These are phyloP conservation scores for Gracilinanus agilis DNA, from an alignment of 2,113 vertebrate species.

Conservation along the genomic window DNA sequence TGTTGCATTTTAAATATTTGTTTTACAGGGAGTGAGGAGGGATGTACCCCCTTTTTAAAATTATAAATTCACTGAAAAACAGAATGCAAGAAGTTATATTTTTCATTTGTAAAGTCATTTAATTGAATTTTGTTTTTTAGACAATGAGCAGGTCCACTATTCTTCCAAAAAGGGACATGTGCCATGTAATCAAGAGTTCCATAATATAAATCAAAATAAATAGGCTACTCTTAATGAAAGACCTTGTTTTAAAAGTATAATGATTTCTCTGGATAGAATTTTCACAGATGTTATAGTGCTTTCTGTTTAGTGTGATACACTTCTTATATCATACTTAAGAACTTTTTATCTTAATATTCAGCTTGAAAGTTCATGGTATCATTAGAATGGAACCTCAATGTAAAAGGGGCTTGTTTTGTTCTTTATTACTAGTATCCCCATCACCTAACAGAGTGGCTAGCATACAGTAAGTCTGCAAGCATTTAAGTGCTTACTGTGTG, in stretches of 20 bases:
- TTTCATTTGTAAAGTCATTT: neutral
- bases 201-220: neutral
- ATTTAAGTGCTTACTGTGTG: neutral
- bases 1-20: constrained; percentile 18
- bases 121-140: constrained; percentile 17
- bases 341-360: neutral
- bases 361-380: neutral
- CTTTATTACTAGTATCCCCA: neutral
- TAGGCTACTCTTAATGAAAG: neutral
- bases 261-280: neutral
- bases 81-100: neutral
- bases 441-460: neutral
- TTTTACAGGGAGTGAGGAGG: neutral
- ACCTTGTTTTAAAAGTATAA: neutral
- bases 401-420: neutral
- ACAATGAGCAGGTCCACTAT: constrained; percentile 13
- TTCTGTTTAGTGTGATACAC: neutral
- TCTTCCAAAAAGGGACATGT: constrained; percentile 1
- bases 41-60: neutral
- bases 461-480: neutral
- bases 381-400: neutral
- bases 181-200: neutral
- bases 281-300: neutral
- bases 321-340: rapidly evolving
- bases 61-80: neutral